A percentile compares a stretch with the other conserved stretches of the same genome.
Evolutionary conservation across 2,113 vertebrate genomes (phyloP).

Genomic region (Sturnira hondurensis): DNA sequence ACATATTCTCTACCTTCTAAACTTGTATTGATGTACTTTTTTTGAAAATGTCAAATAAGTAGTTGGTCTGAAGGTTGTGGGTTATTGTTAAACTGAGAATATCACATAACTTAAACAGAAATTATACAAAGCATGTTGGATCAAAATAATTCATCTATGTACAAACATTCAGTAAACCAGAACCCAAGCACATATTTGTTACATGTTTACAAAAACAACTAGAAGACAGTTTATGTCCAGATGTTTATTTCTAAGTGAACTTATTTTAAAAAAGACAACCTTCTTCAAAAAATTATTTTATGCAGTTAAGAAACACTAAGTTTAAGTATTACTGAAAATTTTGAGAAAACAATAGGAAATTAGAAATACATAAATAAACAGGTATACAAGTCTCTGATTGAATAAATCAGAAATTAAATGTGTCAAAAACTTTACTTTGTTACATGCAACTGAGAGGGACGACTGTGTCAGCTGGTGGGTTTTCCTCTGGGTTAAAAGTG

Average conservation of each 20-base stretch:
- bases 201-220: not conserved
- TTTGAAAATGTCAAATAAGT: not conserved
- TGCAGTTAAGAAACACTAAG: not conserved
- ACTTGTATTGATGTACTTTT: not conserved
- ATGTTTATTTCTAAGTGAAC: not conserved
- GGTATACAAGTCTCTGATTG: not conserved
- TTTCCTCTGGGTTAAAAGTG: not conserved
- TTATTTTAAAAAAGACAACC: not conserved
- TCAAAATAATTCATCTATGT: not conserved
- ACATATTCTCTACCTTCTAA: not conserved
- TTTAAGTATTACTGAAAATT: not conserved
- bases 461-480: rapidly evolving
- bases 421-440: not conserved
- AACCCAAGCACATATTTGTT: no score
- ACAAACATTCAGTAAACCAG: not conserved
- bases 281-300: not conserved
- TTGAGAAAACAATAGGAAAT: not conserved
- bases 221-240: not conserved
- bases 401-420: not conserved
- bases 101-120: not conserved
- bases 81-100: not conserved
- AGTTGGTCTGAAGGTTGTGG: no score
- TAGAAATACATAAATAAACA: not conserved
- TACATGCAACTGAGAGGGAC: not conserved
- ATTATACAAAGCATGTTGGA: not conserved